Evolutionary conservation across 2,113 vertebrate genomes (phyloP).

Genomic region (Antechinus flavipes): DNA sequence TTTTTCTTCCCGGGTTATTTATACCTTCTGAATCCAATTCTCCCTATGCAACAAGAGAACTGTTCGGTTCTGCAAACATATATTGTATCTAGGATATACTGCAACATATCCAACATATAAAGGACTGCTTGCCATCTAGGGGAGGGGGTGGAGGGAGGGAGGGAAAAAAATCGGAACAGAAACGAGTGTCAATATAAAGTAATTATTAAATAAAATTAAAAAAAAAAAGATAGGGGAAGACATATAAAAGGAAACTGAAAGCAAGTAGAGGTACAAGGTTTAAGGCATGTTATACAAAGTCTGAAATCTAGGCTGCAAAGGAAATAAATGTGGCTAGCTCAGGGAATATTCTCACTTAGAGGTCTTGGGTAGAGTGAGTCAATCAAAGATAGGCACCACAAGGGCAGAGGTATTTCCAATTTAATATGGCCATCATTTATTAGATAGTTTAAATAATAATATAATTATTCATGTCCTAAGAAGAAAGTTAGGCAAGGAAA

Average conservation of each 20-base stretch:
- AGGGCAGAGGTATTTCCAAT: neutral
- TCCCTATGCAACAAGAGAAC: too few relatives aligned
- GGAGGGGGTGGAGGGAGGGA: too few relatives aligned
- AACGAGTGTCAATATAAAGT: too few relatives aligned
- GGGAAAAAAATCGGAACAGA: too few relatives aligned
- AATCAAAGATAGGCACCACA: neutral
- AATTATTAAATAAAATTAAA: too few relatives aligned
- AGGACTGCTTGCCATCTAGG: too few relatives aligned
- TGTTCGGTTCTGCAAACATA: too few relatives aligned
- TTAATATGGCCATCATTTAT: neutral
- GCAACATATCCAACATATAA: too few relatives aligned
- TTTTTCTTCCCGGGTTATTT: too few relatives aligned
- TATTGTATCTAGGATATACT: too few relatives aligned
- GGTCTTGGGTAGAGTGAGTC: neutral
- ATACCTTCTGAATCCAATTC: too few relatives aligned
- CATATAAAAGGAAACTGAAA: neutral
- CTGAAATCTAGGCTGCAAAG: neutral
- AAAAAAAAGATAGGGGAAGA: neutral
- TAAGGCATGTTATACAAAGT: neutral
- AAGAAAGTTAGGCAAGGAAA: neutral
- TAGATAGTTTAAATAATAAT: neutral
- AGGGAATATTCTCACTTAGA: neutral
- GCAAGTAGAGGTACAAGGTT: neutral
- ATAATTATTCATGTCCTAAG: neutral
- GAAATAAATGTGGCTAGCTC: neutral